Evolutionary conservation across 2,888 invertebrate genomes (phyloP), one percentile per base, ranked within the genome.

Genomic region (Dasysyrphus albostriatus): DNA sequence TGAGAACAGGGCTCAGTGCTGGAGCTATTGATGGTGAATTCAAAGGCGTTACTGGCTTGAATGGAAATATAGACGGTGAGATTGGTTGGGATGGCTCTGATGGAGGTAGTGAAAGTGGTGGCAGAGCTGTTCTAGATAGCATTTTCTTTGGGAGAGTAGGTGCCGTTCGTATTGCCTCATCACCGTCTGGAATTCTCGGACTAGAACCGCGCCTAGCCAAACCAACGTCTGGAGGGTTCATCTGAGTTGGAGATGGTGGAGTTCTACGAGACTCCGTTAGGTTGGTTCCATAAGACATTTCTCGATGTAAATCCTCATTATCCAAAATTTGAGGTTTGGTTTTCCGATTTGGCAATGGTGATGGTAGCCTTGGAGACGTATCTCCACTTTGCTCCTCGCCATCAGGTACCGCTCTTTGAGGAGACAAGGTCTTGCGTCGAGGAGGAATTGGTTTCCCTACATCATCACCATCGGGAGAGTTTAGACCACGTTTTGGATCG

Each of bases 401-500:
- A 2, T 74, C 83, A 7, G 75, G 75, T 1, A 76, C 7, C 1
- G 79, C 76, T 14, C 88, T 79, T 56, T 88, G 88, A 6, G 90
- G 90, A 0, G 93, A 92, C 3, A 91, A 76, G 0, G 92, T 92
- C 88, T 93, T 93, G 42, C 93, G 91, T 59, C 92, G 92, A 0
- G 92, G 91, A 3, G 93, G 92, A 3, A 92, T 89, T 4, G 93
- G 92, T 37, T 92, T 90, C 34, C 92, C 92, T 56, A 29, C 51
- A 0, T 72, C 75, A 24, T 78, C 65, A 0, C 37, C 72, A 0
- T 79, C 49, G 6, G 93, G 93, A 80, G 93, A 91, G 14, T 91
- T 90, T n/a, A 94, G 94, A 0, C 96, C 96, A 83, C 96, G 93
- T 90, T 96, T 96, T 0, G 94, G 94, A 92, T 97, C 97, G 4